A percentile compares a stretch with the other conserved stretches of the same genome.
These are phyloP conservation scores for Lithophane semibrunnea DNA, from an alignment of 2,888 invertebrate species.

Conservation along the genomic window DNA sequence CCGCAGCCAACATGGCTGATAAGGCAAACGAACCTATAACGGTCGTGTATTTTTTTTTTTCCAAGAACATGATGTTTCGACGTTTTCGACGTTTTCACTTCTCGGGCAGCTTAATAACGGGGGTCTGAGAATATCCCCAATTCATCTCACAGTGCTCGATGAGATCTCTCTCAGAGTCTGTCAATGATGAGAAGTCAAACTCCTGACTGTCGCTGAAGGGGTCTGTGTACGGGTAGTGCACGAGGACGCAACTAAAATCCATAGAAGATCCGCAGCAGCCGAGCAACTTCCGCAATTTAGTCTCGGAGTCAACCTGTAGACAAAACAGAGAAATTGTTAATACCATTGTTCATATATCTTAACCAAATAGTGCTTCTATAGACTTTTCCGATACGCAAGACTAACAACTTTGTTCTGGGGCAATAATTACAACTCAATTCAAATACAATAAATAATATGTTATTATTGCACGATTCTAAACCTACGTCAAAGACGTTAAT, in stretches of 20 bases:
- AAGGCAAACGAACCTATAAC: constrained; percentile 49
- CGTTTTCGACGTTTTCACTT: constrained; percentile 84
- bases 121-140: constrained; percentile 91
- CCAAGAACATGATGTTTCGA: constrained; percentile 63
- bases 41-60: constrained; percentile 71
- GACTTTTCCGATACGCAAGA: not conserved
- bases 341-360: constrained; percentile 34
- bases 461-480: not conserved
- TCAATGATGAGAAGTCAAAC: constrained; percentile 86
- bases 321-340: constrained; percentile 73
- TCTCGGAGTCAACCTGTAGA: constrained; percentile 90
- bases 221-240: constrained; percentile 88
- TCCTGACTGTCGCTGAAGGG: constrained; percentile 86
- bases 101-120: constrained; percentile 92
- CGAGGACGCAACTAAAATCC: constrained; percentile 90
- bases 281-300: constrained; percentile 87
- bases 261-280: constrained; percentile 83
- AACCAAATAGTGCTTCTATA: not conserved
- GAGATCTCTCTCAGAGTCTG: constrained; percentile 91
- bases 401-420: not conserved
- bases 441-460: not conserved
- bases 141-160: constrained; percentile 93
- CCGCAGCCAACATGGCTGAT: constrained; percentile 61
- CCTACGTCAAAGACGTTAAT: constrained; percentile 18
- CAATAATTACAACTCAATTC: not conserved